Conservation (phyloP, 2,797 vertebrate species). For the Thaleichthys pacificus region DNA sequence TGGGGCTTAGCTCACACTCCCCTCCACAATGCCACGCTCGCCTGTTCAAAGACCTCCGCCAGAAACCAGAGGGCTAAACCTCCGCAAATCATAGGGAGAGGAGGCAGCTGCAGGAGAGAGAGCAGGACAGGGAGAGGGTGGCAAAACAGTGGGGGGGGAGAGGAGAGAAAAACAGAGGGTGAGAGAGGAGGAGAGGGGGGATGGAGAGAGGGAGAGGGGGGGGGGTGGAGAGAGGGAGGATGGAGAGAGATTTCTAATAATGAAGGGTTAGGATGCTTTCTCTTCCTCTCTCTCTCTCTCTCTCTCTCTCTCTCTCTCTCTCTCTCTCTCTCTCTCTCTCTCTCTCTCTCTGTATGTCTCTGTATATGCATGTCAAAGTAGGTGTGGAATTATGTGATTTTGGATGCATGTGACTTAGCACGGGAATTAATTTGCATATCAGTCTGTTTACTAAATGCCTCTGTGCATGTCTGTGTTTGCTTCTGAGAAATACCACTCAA, state of each 20-base stretch:
- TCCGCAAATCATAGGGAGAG: conserved; percentile 56
- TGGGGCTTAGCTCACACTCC: conserved; percentile 62
- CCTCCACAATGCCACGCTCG: conserved; percentile 65
- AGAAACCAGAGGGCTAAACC: conserved; percentile 63
- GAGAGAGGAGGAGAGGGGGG: conserved; percentile 29
- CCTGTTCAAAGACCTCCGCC: conserved; percentile 64
- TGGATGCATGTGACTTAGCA: not conserved
- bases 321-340: not conserved
- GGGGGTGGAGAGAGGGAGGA: not conserved
- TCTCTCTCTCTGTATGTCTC: not conserved
- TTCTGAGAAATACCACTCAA: not conserved
- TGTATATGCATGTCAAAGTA: not conserved
- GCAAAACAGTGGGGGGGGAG: conserved; percentile 25
- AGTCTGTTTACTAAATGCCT: not conserved
- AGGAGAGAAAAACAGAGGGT: conserved; percentile 16
- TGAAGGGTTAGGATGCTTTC: not conserved
- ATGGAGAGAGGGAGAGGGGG: not conserved
- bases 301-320: not conserved
- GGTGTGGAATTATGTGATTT: not conserved
- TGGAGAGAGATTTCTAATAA: not conserved
- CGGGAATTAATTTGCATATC: not conserved
- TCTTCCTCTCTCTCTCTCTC: not conserved
- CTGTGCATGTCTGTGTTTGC: not conserved
- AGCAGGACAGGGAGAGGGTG: not conserved
- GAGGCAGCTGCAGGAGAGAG: conserved; percentile 49